Conservation (phyloP, 2,113 vertebrate genomes). For the Trematomus loennbergii region DNA sequence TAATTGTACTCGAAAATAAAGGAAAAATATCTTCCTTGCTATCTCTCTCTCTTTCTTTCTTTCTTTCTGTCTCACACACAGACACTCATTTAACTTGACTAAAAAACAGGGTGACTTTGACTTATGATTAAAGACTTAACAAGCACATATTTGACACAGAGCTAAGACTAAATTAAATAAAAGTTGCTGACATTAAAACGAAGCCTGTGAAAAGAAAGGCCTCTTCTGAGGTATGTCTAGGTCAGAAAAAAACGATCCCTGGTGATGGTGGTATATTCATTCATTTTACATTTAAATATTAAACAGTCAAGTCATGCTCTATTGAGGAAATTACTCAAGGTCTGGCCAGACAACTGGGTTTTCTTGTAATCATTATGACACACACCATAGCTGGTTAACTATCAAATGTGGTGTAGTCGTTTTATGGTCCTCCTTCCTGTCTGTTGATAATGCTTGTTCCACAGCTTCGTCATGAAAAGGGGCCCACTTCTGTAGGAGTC, state of each 20-base stretch:
- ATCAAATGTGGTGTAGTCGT: constrained; percentile 59
- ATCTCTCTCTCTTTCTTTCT: neutral
- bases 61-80: neutral
- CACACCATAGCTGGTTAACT: constrained; percentile 65
- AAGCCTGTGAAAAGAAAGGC: constrained; percentile 1
- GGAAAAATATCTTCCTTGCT: too few species aligned
- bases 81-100: too few species aligned
- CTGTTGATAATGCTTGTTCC: constrained; percentile 58
- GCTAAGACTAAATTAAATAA: too few species aligned
- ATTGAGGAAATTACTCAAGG: constrained; percentile 32
- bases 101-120: too few species aligned
- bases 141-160: too few species aligned
- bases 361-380: constrained; percentile 53
- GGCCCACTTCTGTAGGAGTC: constrained; percentile 54
- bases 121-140: too few species aligned
- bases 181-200: too few species aligned
- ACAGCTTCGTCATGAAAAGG: constrained; percentile 63
- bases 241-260: constrained; percentile 15
- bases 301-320: neutral
- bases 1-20: neutral
- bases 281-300: neutral
- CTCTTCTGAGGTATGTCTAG: neutral
- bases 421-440: constrained; percentile 57
- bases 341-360: constrained; percentile 38
- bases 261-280: neutral